Conservation (phyloP, 2,113 vertebrate genomes). For the zebrafish (Danio rerio) region DNA sequence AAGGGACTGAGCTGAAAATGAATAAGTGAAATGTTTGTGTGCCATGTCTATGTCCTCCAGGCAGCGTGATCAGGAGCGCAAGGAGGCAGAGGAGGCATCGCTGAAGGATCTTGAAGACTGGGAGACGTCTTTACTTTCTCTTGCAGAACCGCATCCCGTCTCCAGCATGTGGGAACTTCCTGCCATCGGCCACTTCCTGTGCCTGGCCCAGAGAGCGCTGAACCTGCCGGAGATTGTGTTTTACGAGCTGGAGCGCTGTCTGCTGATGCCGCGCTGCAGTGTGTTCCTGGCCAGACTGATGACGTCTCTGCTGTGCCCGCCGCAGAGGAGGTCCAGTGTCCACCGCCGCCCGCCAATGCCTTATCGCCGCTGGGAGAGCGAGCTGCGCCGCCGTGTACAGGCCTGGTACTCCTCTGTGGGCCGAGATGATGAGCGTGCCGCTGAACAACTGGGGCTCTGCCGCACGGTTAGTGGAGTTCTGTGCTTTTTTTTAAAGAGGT, state of each 20-base stretch:
- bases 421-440: conserved; percentile 76
- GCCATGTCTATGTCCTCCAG: conserved; percentile 66
- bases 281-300: conserved; percentile 93
- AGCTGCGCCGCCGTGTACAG: conserved; percentile 87
- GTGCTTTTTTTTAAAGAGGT: no score
- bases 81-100: conserved; percentile 93
- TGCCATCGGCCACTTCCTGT: conserved; percentile 97
- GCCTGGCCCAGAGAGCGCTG: conserved; percentile 92
- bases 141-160: conserved; percentile 85
- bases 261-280: conserved; percentile 96
- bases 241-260: conserved; percentile 95
- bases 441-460: no score
- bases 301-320: conserved; percentile 91
- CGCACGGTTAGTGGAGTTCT: no score
- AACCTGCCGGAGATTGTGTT: conserved; percentile 97
- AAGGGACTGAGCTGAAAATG: no score
- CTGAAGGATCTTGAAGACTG: conserved; percentile 96
- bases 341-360: conserved; percentile 88
- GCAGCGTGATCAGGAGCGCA: conserved; percentile 92
- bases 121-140: conserved; percentile 87
- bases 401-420: conserved; percentile 90
- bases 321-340: conserved; percentile 85
- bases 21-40: no score
- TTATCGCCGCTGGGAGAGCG: conserved; percentile 91
- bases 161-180: conserved; percentile 96